Evolutionary conservation across 2,113 vertebrate species (phyloP), one percentile per base, ranked within the genome.

Genomic region (Fregata magnificens): DNA sequence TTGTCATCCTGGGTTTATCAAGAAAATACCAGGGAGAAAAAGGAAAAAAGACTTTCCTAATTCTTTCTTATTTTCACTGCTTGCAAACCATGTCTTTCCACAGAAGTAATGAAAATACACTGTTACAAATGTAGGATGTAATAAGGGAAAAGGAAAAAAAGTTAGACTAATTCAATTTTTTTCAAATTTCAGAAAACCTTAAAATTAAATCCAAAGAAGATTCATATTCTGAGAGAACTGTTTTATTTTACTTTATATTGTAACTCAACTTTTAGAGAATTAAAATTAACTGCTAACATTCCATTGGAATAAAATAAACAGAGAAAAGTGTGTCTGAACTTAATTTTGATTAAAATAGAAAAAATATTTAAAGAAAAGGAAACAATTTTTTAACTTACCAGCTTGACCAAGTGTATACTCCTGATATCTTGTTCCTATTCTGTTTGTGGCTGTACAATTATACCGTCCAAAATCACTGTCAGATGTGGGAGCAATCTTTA

Each of bases 401-500:
- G 99, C 99, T 97, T 99, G 99, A 71, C 98, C 99, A 96, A 99
- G 98, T 56, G 99, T 99, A 95, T 99, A 99, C 94, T 99, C 99
- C 96, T 99, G 99, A 96, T 98, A 99, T 81, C 99, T 98, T 82
- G 99, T 98, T 59, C 99, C 99, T 70, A 99, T 99, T 97, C 98
- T 99, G 97, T 99, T 99, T 74, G 99, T 99, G 58, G 99, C 99
- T 53, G 99, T 99, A 96, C 99, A 99, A 95, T 99, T 99, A 96
- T 99, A 99, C 36, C 98, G 98, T 76, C 99, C 99, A 74, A 99
- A 99, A 97, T 99, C 99, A 92, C 98, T 98, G 90, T 99, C 99
- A 36, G 99, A 99, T 97, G 99, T 99, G 3, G 99, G 99, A 59
- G 99, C 99, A 95, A 99, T 99, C 99, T 99, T 93, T 91, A 97